Evolutionary conservation across 2,797 vertebrate species (phyloP).

Genomic region (Karalla daura): DNA sequence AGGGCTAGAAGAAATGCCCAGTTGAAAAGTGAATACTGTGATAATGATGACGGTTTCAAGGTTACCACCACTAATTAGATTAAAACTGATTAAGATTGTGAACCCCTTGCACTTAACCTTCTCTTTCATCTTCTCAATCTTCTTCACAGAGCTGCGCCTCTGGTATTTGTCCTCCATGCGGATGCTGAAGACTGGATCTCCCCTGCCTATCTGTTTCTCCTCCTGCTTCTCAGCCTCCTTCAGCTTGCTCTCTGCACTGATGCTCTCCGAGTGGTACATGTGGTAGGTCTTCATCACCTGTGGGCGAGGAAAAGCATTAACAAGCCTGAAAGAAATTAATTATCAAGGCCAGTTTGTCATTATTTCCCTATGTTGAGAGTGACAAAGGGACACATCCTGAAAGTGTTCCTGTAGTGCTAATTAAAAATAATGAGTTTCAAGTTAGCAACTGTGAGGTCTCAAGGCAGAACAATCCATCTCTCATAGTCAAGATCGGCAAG

Average conservation of each 20-base stretch:
- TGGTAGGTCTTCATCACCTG: constrained; percentile 99
- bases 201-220: constrained; percentile 94
- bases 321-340: no score
- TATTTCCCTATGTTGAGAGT: background rate
- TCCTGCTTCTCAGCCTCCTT: constrained; percentile 99
- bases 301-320: background rate
- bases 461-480: constrained; percentile 44
- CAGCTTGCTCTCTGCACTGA: constrained; percentile 96
- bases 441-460: constrained; percentile 19
- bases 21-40: background rate
- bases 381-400: background rate
- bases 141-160: constrained; percentile 95
- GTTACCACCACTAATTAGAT: background rate
- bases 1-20: background rate
- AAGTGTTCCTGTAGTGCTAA: background rate
- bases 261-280: constrained; percentile 98
- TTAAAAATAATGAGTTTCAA: background rate
- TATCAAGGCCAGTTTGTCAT: background rate
- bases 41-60: background rate
- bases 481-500: constrained; percentile 7
- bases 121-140: constrained; percentile 99
- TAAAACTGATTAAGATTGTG: background rate
- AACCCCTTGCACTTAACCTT: constrained; percentile 80
- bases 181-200: constrained; percentile 93
- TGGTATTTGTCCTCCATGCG: constrained; percentile 94